Evolutionary conservation across 2,113 vertebrate species (phyloP), one percentile per base, ranked within the genome.

Genomic region (Catharus fuscescens): DNA sequence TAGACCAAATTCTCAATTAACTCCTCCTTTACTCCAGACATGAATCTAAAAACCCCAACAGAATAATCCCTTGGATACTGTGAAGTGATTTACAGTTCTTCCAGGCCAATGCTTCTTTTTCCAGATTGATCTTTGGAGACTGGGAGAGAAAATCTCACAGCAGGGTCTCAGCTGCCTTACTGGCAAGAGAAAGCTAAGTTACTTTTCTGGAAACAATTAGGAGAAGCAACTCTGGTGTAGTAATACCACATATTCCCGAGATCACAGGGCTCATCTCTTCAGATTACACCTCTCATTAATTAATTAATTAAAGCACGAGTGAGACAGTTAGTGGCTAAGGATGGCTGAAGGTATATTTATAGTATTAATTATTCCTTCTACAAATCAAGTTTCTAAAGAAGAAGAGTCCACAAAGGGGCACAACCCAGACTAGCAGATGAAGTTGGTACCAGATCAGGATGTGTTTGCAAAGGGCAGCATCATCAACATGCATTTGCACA

Each of bases 201-300:
- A 83, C 64, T 92, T 90, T 91, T 94, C 93, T 83, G 64, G 92
- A 93, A 97, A 90, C 61, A 88, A 94, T 93, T 80, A 95, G 29
- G 45, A 91, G 60, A 95, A 87, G 54, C 1, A 12, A 62, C 66
- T 81, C 16, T 32, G 69, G 53, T 20, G 13, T 56, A 82, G 86
- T 80, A 90, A 90, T 36, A 86, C 20, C 3, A 0, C 38, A 40
- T 70, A 85, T 78, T 91, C 92, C 47, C 32, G 56, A 86, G 40
- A 92, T 52, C 67, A 73, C 67, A 80, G 53, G 32, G 34, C 24
- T 87, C 70, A 45, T 48, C 36, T 67, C 45, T 94, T 80, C 82
- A 82, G 67, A 73, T 90, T 78, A 65, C 32, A 77, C 32, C 59
- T 60, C 72, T 84, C 44, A 53, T 78, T 94, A 87, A 85, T 90